Evolutionary conservation across 2,888 invertebrate species (phyloP).

Genomic region (Philereme transversata): DNA sequence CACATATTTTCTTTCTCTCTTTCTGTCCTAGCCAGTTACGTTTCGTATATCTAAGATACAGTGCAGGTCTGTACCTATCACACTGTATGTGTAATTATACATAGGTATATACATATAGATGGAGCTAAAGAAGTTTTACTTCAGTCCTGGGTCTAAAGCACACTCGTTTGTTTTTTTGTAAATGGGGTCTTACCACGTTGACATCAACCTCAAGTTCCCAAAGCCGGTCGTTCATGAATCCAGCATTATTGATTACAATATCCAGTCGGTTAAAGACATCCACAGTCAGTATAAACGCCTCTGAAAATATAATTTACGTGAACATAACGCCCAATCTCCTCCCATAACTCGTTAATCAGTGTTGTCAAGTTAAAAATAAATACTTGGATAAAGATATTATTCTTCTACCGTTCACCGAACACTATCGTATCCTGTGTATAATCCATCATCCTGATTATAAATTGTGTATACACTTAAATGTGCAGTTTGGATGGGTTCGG

Average conservation of each 20-base stretch:
- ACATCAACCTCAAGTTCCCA: constrained; percentile 91
- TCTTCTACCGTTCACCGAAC: constrained; percentile 9
- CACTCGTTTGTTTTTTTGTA: too few species aligned
- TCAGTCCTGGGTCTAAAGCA: too few species aligned
- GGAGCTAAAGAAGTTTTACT: too few species aligned
- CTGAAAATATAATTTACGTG: constrained; percentile 66
- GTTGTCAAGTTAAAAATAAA: constrained; percentile 34
- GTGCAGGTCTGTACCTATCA: too few species aligned
- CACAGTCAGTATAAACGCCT: constrained; percentile 89
- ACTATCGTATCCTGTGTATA: constrained; percentile 29
- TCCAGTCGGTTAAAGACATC: constrained; percentile 89
- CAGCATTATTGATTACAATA: constrained; percentile 92
- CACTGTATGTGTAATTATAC: too few species aligned
- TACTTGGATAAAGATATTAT: constrained; percentile 9
- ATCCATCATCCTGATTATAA: too few species aligned
- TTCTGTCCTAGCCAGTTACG: too few species aligned
- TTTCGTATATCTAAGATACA: too few species aligned
- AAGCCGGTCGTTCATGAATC: constrained; percentile 89
- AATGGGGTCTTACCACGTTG: constrained; percentile 85
- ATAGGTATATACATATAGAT: too few species aligned
- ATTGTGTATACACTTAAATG: too few species aligned
- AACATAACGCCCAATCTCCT: neutral
- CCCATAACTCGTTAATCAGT: constrained; percentile 2
- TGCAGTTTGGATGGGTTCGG: too few species aligned
- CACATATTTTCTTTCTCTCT: too few species aligned